phyloP scores from a whole-genome alignment of 2,888 invertebrate genomes.

The Tuta absoluta region DNA sequence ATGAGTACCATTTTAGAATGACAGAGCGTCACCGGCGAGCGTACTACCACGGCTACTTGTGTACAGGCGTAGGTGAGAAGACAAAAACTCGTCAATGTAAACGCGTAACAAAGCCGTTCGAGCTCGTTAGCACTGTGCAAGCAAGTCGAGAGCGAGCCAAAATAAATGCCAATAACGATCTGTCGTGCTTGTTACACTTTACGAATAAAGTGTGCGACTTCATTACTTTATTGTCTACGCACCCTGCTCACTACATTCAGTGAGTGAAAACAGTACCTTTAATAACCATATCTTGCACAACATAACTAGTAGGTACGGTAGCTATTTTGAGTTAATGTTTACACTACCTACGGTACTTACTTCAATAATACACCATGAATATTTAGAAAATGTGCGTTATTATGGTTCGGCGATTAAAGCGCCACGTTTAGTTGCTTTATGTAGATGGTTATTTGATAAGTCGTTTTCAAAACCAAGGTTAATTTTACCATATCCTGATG shows the following conservation, averaged over 20 bases:
- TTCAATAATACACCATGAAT: slow-evolving; percentile 17
- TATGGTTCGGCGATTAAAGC: background rate
- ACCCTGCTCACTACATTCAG: slow-evolving; percentile 1
- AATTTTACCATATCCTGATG: slow-evolving; percentile 19
- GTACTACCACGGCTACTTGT: slow-evolving; percentile 45
- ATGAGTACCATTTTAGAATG: slow-evolving; percentile 56
- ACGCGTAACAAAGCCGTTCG: slow-evolving; percentile 53
- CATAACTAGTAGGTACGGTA: slow-evolving; percentile 14
- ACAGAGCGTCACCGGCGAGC: slow-evolving; percentile 51
- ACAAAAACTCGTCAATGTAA: slow-evolving; percentile 55
- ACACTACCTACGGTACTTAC: slow-evolving; percentile 20
- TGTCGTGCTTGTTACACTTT: slow-evolving; percentile 47
- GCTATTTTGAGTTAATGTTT: slow-evolving; percentile 24
- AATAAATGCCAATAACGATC: slow-evolving; percentile 58
- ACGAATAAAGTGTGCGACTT: slow-evolving; percentile 24
- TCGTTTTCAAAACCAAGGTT: slow-evolving; percentile 17
- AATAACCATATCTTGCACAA: slow-evolving; percentile 13
- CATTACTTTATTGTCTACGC: slow-evolving; percentile 23
- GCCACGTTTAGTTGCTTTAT: background rate
- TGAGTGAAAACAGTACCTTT: slow-evolving; percentile 5
- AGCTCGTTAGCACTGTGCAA: slow-evolving; percentile 48
- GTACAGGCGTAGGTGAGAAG: slow-evolving; percentile 49
- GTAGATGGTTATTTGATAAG: background rate
- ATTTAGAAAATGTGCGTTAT: slow-evolving; percentile 11
- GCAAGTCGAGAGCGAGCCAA: slow-evolving; percentile 49